Base-by-base conservation (phyloP, 2,113 vertebrate genomes). In the Tragulus kanchil region DNA sequence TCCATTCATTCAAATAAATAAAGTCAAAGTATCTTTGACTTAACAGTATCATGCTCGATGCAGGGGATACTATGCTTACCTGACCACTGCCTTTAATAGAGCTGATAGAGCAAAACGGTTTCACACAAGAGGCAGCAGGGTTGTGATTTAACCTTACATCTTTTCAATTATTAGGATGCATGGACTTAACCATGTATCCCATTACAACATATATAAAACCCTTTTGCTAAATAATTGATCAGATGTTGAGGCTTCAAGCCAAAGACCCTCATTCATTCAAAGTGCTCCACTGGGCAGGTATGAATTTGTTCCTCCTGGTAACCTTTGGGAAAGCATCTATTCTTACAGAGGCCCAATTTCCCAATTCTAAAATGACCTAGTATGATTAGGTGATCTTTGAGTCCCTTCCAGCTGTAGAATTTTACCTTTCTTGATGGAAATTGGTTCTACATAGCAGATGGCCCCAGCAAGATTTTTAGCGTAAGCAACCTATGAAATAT, bases 401-500 rank as follows among this genome's bases (percentile, higher is more conserved):
- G 81, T 92, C 59, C 94, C 94, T 95, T 96, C 75, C 54, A 97
- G 95, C 92, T 93, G n/a, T 48, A 96, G 89, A 81, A 87, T 95
- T 97, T 97, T 87, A 94, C 64, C 95, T 95, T 82, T 95, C 87
- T 94, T 84, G 62, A 85, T 96, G 67, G 90, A 95, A 97, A 96
- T 89, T 85, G 56, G 50, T 93, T 97, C 75, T 93, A 73, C 69
- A 96, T 95, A 97, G 97, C 97, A 94, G 96, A 98, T 97, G 95
- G 96, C 31, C 93, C 75, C 96, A 97, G 95, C 87, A 98, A 97
- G 95, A 98, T 73, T 97, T 97, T 98, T 78, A 91, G 69, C 64
- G 78, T 85, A 97, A 97, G 81, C 69, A 97, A 93, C 87, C 36
- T 82, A 96, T 98, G 96, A 97, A 98, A 96, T 97, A 97, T 90